Evolutionary conservation across 2,113 vertebrate genomes (phyloP).

Genomic region (Sclerurus mexicanus): DNA sequence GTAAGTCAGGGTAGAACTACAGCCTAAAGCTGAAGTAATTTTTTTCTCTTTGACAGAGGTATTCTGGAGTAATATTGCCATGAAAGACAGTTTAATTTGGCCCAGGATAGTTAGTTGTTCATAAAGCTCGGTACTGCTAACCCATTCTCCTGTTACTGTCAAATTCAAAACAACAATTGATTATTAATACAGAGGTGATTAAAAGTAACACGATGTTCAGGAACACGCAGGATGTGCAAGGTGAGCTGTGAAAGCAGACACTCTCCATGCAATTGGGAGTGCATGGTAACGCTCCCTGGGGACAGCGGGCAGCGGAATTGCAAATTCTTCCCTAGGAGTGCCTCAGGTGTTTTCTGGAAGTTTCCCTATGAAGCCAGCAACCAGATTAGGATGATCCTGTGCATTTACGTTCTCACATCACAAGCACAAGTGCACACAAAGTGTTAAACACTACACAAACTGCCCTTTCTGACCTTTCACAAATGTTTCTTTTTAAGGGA

Average conservation of each 20-base stretch:
- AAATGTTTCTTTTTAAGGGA: neutral
- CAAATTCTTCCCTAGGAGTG: neutral
- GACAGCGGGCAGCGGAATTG: neutral
- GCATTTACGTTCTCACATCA: fast-evolving
- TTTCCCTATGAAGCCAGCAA: neutral
- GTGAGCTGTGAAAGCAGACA: slow-evolving; percentile 17
- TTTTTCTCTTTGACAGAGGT: neutral
- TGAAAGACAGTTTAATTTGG: neutral
- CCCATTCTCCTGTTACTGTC: neutral
- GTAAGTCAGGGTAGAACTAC: neutral
- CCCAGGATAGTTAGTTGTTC: neutral
- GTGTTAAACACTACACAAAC: neutral
- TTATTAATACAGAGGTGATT: neutral
- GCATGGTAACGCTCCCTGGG: neutral
- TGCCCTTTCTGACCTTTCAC: neutral
- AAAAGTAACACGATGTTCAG: neutral
- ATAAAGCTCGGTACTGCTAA: neutral
- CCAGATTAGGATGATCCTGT: neutral
- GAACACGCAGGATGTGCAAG: neutral
- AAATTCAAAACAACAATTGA: slow-evolving; percentile 15
- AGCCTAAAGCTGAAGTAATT: neutral
- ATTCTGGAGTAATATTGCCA: neutral
- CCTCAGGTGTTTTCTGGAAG: neutral
- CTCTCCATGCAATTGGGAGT: neutral
- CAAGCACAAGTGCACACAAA: neutral